Evolutionary conservation across 2,113 vertebrate genomes (phyloP), one percentile per base, ranked within the genome.

Genomic region (Nannobrachium achirus): DNA sequence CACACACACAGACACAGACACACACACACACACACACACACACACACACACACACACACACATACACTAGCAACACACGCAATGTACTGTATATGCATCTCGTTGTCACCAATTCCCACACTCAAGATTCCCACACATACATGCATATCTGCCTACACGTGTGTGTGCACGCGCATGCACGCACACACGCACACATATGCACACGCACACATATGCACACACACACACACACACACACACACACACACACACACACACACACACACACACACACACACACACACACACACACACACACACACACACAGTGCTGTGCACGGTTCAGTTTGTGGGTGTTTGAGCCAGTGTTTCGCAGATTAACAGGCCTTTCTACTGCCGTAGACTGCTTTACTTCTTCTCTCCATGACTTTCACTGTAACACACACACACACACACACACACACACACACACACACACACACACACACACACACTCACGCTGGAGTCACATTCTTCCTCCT

Each of bases 61-160:
- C 68, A 33, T 5, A 33, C 25, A 33, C 25, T n/a, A n/a, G n/a
- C n/a, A n/a, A 33, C 25, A 33, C 25, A 33, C 9, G 6, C 4
- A 14, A 10, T 16, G 25, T 40, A 59, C 40, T 42, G 52, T 75
- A 68, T 80, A 57, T 74, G 61, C 83, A 87, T 80, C 83, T 83
- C 71, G 48, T 78, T 64, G 83, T 81, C 82, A 79, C 71, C 68
- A 73, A 48, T 58, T 71, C 73, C 66, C 65, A 67, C 56, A 69
- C 40, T 74, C 38, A 71, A 25, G 25, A 33, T 33, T 33, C 59
- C 69, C 60, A 76, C 55, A 76, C 11, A 48, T 14, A 4, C 45
- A 14, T 14, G 1, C 45, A 14, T 49, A 10, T 42, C 38, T 14
- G 16, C 44, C 11, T 66, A 5, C 51, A 45, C 18, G 19, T 19